Evolutionary conservation across 2,113 vertebrate genomes (phyloP), one percentile per base, ranked within the genome.

Genomic region (Hipposideros armiger): DNA sequence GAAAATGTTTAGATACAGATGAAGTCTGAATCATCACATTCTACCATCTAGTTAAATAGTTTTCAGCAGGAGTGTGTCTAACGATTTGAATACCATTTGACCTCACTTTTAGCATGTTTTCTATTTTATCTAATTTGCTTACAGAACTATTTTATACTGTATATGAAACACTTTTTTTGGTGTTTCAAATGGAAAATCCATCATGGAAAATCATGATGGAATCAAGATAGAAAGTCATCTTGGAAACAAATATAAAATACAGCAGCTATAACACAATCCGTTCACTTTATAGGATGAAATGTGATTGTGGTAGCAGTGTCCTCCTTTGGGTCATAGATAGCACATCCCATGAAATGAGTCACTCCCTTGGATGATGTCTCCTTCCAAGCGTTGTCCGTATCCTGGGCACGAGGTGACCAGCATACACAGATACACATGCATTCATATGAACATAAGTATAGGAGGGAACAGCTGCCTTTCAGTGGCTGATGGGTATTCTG

Each of bases 1-100:
- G 56, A 42, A 97, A 90, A 16, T 42, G 17, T 60, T 96, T 32
- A 96, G 87, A 91, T 26, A n/a, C 3, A 94, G 92, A 82, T 80
- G 13, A 54, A 83, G 14, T 78, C 28, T 94, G 56, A 96, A 77
- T 96, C 47, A 89, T 10, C 1, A 0, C 22, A 72, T 62, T 82
- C 70, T 9, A 4, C 36, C n/a, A 5, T 83, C 42, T 62, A 76
- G 70, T 84, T 66, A 93, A 89, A 56, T 78, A 45, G 17, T 66
- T 52, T 76, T 26, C 30, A 52, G 11, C 69, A 7, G 88, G 50
- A 96, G 86, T 92, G 20, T 0, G 56, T 95, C 70, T 96, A 80
- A n/a, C n/a, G 80, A 4, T 26, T 58, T 78, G 76, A 90, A 91
- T 56, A 50, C 64, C 54, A 3, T 20, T 87, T 42, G 17, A 54